Evolutionary conservation across 1,140 invertebrate species (phyloP).

Genomic region (Bombus affinis): DNA sequence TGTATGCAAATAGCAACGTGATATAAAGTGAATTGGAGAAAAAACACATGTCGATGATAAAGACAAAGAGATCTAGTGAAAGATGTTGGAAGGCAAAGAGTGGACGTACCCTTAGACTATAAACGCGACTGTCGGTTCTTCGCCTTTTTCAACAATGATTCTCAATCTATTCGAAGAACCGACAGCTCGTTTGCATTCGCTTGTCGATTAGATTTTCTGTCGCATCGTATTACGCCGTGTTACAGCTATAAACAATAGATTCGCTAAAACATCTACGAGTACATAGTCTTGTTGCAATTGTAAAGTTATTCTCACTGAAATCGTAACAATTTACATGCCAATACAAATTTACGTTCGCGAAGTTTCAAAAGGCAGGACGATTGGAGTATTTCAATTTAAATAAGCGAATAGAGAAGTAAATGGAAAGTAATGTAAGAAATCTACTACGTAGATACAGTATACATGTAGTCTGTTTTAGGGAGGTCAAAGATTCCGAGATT

Average conservation of each 20-base stretch:
- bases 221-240: not conserved
- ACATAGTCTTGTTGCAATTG: not conserved
- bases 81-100: conserved; percentile 74
- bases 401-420: no score
- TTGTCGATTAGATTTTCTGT: conserved; percentile 57
- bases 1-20: conserved; percentile 49
- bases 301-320: not conserved
- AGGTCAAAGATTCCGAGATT: conserved; percentile 29
- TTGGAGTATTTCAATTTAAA: not conserved
- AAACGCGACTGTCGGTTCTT: conserved; percentile 39
- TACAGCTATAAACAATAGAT: not conserved
- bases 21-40: conserved; percentile 48
- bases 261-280: not conserved
- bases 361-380: not conserved
- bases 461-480: not conserved
- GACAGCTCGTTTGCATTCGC: conserved; percentile 61
- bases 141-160: not conserved
- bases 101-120: conserved; percentile 72
- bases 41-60: conserved; percentile 59
- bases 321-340: not conserved
- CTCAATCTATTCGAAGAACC: conserved; percentile 17
- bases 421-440: not conserved
- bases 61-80: conserved; percentile 67
- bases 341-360: not conserved
- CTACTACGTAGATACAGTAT: not conserved